Percentiles rank a stretch among this genome's conserved stretches.
phyloP scores from a whole-genome alignment of 2,888 invertebrate species.

The Bombyx huttoni region DNA sequence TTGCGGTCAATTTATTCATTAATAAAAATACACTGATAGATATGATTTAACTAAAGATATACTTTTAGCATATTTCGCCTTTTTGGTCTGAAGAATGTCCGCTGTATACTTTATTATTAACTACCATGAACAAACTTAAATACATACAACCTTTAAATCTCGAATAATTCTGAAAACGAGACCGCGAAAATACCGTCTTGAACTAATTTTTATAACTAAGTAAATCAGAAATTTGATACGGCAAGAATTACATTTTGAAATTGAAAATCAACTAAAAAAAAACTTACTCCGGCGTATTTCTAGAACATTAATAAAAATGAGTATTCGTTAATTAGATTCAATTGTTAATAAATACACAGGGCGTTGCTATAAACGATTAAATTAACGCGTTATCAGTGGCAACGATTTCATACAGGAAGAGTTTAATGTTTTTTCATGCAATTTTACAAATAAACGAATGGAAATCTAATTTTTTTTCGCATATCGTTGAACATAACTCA shows the following conservation, averaged over 20 bases:
- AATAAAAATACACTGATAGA: background rate
- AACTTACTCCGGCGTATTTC: background rate
- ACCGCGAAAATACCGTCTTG: no score
- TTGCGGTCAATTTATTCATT: background rate
- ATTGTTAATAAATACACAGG: background rate
- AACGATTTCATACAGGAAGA: conserved; percentile 18
- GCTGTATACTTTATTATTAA: no score
- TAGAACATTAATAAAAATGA: background rate
- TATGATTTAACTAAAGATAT: background rate
- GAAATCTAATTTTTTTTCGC: conserved; percentile 22
- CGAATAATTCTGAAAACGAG: no score
- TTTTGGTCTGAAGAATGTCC: no score
- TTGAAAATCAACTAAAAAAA: no score
- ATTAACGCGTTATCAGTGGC: conserved; percentile 21
- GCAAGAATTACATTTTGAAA: no score
- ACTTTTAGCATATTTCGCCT: no score
- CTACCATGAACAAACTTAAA: no score
- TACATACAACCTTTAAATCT: no score
- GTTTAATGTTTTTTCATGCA: conserved; percentile 16
- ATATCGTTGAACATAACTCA: conserved; percentile 10
- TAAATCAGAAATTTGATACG: no score
- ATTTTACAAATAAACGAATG: conserved; percentile 15
- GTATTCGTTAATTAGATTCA: background rate
- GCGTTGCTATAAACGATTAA: conserved; percentile 1
- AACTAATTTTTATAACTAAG: no score